A percentile compares a stretch with the other conserved stretches of the same genome.
Evolutionary conservation across 2,797 vertebrate genomes (phyloP).

Genomic region (Sciaenops ocellatus): DNA sequence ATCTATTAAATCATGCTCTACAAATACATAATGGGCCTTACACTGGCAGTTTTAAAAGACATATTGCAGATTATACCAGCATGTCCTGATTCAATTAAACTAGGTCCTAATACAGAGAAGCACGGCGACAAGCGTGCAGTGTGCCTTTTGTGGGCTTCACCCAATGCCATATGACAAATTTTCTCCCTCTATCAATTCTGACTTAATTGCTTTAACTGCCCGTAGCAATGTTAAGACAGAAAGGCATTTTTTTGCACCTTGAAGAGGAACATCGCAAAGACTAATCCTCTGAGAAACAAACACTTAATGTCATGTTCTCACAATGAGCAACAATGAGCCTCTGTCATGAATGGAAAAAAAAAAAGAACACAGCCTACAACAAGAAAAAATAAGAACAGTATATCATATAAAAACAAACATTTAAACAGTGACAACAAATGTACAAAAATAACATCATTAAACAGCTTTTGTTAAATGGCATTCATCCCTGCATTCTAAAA

Average conservation of each 20-base stretch:
- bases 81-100: constrained; percentile 61
- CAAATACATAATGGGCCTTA: constrained; percentile 39
- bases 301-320: constrained; percentile 55
- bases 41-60: constrained; percentile 60
- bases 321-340: constrained; percentile 46
- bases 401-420: constrained; percentile 73
- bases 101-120: constrained; percentile 48
- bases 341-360: constrained; percentile 14
- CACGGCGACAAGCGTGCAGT: constrained; percentile 38
- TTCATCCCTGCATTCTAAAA: constrained; percentile 44
- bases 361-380: constrained; percentile 38
- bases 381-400: constrained; percentile 44
- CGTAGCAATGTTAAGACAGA: constrained; percentile 65
- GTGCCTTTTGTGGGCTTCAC: constrained; percentile 41
- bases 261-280: constrained; percentile 46
- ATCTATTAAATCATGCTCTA: constrained; percentile 51
- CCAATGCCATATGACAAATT: constrained; percentile 32
- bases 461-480: constrained; percentile 67
- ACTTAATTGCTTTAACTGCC: constrained; percentile 60
- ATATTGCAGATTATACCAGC: constrained; percentile 45
- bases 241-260: constrained; percentile 58
- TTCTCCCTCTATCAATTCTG: constrained; percentile 41
- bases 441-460: constrained; percentile 74
- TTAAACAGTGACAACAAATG: constrained; percentile 61
- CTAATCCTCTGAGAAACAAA: constrained; percentile 62